Evolutionary conservation across 2,113 vertebrate genomes (phyloP), one percentile per base, ranked within the genome.

Genomic region (Clinocottus analis): DNA sequence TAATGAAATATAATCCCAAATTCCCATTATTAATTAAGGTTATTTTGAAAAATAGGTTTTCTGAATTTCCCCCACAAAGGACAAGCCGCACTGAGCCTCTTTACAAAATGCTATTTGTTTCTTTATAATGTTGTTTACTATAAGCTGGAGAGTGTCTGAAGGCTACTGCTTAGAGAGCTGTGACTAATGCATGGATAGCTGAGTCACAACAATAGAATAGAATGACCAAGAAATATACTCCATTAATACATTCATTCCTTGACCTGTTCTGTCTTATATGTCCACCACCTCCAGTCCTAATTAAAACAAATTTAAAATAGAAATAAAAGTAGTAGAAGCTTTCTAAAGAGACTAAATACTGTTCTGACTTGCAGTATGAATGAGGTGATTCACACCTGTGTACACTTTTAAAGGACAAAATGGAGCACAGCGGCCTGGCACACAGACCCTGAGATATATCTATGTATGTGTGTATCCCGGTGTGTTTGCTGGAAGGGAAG

Each of bases 141-240:
- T 17, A 47, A 68, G 25, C 59, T 29, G 67, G 31, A 72, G 43
- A 55, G 60, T 53, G 12, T 69, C 64, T 68, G 41, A 43, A 33
- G 41, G 23, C 37, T 25, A 14, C 29, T 29, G 43, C 59, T 66
- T 25, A 21, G 9, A 60, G 71, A 75, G 59, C 37, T 61, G 29
- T 80, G 76, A 85, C 68, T 77, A 79, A 83, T 64, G 9, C 31
- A 63, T 16, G 31, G 2, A 65, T 39, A 25, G 62, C 72, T 77
- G 79, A 82, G 72, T 88, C 71, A 81, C 43, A 23, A 21, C 21
- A 56, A 68, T 47, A 41, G 59, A 56, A 68, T 47, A 41, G 59
- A 82, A 59, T n/a, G 41, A 69, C 49, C 29, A 31, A 58, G 41
- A 70, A 51, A 74, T 43, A 43, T 19, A 75, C 4, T 6, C 37